These are phyloP conservation scores for Odobenus rosmarus DNA, from an alignment of 2,113 vertebrate species.

Conservation along the genomic window DNA sequence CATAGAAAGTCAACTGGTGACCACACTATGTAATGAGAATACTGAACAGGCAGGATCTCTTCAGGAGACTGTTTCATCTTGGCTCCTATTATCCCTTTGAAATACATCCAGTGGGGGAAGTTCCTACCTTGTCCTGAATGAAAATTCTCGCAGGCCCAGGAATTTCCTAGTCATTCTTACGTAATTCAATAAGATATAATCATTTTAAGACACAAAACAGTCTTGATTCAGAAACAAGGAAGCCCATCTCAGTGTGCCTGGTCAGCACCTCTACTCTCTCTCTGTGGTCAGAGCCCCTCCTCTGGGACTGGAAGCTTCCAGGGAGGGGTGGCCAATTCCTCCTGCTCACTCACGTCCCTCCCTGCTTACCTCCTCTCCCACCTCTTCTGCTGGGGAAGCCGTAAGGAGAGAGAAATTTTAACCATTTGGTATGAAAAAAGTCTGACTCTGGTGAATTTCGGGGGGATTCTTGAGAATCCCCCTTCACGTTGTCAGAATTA, in stretches of 20 bases:
- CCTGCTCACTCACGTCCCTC: neutral
- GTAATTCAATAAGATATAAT: neutral
- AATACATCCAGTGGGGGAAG: neutral
- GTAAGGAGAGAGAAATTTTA: neutral
- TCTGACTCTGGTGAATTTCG: no score
- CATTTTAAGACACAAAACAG: neutral
- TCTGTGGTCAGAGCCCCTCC: neutral
- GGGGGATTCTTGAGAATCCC: neutral
- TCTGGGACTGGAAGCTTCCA: accelerated
- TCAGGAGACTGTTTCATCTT: accelerated
- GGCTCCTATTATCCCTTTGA: neutral
- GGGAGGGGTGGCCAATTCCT: neutral
- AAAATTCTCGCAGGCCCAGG: neutral
- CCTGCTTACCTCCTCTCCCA: neutral
- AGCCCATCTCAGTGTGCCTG: no score
- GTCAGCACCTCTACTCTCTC: accelerated
- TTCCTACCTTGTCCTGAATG: neutral
- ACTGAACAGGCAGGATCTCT: accelerated
- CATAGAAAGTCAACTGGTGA: neutral
- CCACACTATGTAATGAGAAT: neutral
- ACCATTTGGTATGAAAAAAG: neutral
- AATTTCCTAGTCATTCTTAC: neutral
- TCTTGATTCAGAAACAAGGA: neutral
- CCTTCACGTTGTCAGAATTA: neutral
- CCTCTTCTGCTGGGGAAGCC: neutral